Conservation (phyloP, 2,113 vertebrate species). For the Gymnorhina tibicen region DNA sequence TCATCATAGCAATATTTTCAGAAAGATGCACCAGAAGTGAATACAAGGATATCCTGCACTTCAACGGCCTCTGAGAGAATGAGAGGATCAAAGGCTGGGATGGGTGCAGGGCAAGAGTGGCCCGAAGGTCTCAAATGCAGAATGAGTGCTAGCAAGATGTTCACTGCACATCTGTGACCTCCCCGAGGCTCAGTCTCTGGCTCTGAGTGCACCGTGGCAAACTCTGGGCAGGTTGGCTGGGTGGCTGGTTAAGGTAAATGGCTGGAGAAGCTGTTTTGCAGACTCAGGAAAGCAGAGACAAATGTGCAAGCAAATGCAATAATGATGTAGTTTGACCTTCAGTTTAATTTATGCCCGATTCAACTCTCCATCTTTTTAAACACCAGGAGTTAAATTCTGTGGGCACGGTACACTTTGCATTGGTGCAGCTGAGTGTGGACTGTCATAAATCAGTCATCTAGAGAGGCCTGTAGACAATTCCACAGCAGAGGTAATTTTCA, state of each 20-base stretch:
- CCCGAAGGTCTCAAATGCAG: background rate
- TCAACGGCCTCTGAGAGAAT: background rate
- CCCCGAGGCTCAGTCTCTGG: background rate
- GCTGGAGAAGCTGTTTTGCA: background rate
- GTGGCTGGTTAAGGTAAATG: background rate
- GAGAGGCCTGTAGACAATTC: background rate
- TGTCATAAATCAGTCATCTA: background rate
- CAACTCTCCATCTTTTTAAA: background rate
- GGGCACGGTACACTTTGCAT: background rate
- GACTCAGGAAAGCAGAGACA: background rate
- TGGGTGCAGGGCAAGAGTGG: background rate
- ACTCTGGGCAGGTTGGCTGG: background rate
- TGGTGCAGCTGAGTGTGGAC: background rate
- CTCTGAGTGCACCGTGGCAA: background rate
- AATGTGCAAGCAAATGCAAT: background rate
- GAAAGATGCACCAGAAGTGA: background rate
- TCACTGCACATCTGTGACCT: background rate
- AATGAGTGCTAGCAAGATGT: background rate
- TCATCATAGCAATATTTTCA: background rate
- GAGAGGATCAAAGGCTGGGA: background rate
- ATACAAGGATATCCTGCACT: background rate
- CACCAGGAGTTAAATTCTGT: background rate
- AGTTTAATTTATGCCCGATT: background rate
- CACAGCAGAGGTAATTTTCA: background rate
- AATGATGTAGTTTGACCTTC: background rate